phyloP scores from a whole-genome alignment of 2,797 vertebrate species.

The Chelonia mydas region DNA sequence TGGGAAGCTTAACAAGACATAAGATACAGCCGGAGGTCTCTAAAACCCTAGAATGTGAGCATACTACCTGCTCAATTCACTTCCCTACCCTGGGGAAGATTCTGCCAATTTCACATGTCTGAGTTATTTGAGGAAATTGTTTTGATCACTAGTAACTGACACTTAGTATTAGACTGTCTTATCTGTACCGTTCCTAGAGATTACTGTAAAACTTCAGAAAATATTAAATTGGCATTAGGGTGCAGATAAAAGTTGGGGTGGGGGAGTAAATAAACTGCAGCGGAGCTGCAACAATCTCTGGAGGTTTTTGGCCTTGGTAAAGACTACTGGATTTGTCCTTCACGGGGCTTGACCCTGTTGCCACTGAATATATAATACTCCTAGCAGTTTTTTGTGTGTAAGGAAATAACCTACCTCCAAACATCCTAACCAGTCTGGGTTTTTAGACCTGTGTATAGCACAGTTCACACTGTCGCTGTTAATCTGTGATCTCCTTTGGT shows the following conservation, averaged over 20 bases:
- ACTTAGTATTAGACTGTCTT: not conserved
- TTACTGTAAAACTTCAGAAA: not conserved
- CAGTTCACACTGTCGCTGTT: not conserved
- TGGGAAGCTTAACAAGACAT: not conserved
- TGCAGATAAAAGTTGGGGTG: not conserved
- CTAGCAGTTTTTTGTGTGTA: not conserved
- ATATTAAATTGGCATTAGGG: fast-evolving
- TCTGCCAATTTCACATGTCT: not conserved
- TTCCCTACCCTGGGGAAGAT: not conserved
- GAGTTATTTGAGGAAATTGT: conserved; percentile 2
- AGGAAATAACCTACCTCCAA: not conserved
- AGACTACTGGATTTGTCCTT: not conserved
- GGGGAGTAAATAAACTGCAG: not conserved
- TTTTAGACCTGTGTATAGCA: not conserved
- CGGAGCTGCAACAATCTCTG: not conserved
- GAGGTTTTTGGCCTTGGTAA: not conserved
- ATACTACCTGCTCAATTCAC: not conserved
- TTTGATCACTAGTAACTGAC: conserved; percentile 26
- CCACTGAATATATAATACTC: not conserved
- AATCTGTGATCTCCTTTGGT: not conserved
- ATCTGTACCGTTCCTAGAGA: not conserved
- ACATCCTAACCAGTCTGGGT: not conserved
- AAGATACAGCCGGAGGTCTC: not conserved
- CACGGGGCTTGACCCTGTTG: not conserved
- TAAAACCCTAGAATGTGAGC: not conserved